Percentiles rank a stretch among this genome's conserved stretches.
phyloP scores from a whole-genome alignment of 2,888 invertebrate genomes.

The Bugulina stolonifera region DNA sequence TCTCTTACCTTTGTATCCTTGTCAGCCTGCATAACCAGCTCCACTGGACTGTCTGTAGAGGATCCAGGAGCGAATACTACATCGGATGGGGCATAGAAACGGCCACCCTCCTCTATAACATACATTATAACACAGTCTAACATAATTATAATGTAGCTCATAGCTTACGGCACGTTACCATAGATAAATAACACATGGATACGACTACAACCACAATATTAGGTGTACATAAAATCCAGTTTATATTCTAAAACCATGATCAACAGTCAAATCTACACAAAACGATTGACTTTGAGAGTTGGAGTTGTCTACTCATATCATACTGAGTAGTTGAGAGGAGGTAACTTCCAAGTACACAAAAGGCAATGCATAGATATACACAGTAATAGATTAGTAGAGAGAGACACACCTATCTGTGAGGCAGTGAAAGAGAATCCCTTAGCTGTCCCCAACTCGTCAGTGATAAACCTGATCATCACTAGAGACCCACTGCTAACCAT shows the following conservation, averaged over 20 bases:
- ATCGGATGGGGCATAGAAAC: background rate
- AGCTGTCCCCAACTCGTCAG: conserved; percentile 16
- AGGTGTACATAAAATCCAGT: background rate
- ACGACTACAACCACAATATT: background rate
- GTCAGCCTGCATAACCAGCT: background rate
- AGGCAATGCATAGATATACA: no score
- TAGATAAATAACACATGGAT: no score
- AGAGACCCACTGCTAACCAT: conserved; percentile 8
- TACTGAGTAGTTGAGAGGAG: no score
- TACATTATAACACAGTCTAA: no score
- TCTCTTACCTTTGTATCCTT: no score
- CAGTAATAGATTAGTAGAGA: no score
- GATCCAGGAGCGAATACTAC: background rate
- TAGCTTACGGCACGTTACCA: no score
- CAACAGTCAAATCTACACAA: no score
- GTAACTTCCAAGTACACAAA: no score
- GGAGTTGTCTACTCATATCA: no score
- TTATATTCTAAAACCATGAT: background rate
- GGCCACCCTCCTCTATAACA: background rate
- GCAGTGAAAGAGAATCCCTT: background rate
- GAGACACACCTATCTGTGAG: background rate
- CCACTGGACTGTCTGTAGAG: background rate
- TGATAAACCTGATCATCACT: conserved; percentile 5
- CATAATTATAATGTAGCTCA: no score
- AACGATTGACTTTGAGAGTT: no score